Conservation (phyloP, 2,797 vertebrate genomes). For the Brachymystax lenok region DNA sequence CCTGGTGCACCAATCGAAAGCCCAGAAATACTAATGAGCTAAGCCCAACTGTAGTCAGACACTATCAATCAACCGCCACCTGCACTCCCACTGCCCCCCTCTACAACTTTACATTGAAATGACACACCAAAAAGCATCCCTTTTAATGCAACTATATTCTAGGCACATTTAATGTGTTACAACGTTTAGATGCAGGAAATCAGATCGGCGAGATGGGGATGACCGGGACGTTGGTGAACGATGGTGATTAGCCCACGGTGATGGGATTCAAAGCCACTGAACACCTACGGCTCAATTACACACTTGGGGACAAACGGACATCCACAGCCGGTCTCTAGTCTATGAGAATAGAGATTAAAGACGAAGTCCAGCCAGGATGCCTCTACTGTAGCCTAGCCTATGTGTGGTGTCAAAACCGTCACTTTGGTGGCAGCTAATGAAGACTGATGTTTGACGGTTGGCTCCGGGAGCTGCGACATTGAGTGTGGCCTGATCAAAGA, state of each 20-base stretch:
- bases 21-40: constrained; percentile 60
- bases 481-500: constrained; percentile 73
- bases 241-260: background rate
- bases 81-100: constrained; percentile 20
- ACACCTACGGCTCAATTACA: background rate
- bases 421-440: constrained; percentile 46
- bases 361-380: background rate
- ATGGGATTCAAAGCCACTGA: background rate
- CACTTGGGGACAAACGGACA: background rate
- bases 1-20: constrained; percentile 50
- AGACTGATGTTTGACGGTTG: constrained; percentile 47
- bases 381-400: background rate
- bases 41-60: constrained; percentile 46
- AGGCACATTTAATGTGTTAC: constrained; percentile 29
- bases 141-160: constrained; percentile 32
- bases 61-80: constrained; percentile 54
- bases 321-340: background rate
- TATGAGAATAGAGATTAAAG: background rate
- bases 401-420: background rate
- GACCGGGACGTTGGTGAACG: constrained; percentile 4
- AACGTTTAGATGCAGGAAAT: constrained; percentile 15
- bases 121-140: constrained; percentile 29
- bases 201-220: constrained; percentile 4
- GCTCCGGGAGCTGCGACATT: constrained; percentile 45
- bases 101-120: constrained; percentile 42